Evolutionary conservation across 2,113 vertebrate genomes (phyloP).

Genomic region (Seriola dumerili): DNA sequence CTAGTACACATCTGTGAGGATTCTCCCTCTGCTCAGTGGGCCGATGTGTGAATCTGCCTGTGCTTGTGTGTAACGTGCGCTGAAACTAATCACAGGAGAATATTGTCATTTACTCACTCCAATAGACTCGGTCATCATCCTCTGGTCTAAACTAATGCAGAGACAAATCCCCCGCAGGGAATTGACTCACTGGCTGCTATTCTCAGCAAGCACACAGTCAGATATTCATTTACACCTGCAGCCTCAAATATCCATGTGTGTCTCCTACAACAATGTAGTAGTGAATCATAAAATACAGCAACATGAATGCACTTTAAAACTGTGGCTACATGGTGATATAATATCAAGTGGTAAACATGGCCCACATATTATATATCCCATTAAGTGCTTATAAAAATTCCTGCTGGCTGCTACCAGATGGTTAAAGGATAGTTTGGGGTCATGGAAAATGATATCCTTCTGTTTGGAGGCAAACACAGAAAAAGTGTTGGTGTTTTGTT

Average conservation of each 20-base stretch:
- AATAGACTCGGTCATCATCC: conserved; percentile 52
- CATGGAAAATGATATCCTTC: conserved; percentile 22
- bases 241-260: conserved; percentile 16
- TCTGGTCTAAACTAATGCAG: conserved; percentile 38
- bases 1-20: no score
- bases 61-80: neutral
- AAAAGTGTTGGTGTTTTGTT: conserved; percentile 44
- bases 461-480: conserved; percentile 26
- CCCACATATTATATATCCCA: conserved; percentile 40
- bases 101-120: conserved; percentile 56
- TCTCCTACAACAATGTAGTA: neutral
- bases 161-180: conserved; percentile 47
- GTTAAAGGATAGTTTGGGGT: conserved; percentile 43
- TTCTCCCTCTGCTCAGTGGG: neutral
- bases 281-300: conserved; percentile 6
- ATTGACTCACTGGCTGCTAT: conserved; percentile 46
- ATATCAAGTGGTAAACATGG: conserved; percentile 34
- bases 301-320: neutral
- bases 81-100: conserved; percentile 54
- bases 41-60: neutral
- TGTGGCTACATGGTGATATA: conserved; percentile 20
- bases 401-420: conserved; percentile 30
- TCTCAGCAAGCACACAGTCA: conserved; percentile 23
- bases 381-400: conserved; percentile 20
- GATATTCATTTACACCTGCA: conserved; percentile 51